phyloP scores from a whole-genome alignment of 1,140 invertebrate species.

The Drosophila varians region DNA sequence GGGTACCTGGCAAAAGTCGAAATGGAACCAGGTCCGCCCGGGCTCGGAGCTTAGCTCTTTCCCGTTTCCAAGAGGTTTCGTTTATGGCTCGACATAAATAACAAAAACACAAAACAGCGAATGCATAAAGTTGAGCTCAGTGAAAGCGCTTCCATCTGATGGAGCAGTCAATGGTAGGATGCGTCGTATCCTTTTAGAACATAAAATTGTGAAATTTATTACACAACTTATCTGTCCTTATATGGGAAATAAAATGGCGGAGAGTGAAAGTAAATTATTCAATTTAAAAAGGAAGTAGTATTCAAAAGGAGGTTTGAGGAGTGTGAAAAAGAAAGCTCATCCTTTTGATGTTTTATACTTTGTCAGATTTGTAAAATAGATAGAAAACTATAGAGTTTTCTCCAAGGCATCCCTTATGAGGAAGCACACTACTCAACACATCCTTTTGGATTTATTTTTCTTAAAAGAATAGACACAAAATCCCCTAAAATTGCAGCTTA shows the following conservation, averaged over 20 bases:
- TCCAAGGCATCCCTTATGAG: no score
- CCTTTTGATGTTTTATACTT: no score
- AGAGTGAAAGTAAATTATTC: background rate
- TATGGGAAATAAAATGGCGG: background rate
- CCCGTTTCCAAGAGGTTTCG: constrained; percentile 17
- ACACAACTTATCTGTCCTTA: background rate
- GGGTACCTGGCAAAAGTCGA: constrained; percentile 2
- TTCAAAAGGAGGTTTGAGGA: no score
- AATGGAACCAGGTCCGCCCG: constrained; percentile 7
- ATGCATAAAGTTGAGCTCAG: constrained; percentile 29
- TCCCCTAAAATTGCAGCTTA: no score
- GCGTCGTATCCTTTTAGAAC: background rate
- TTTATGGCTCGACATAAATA: constrained; percentile 42
- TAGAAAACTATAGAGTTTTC: no score
- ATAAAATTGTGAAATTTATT: constrained; percentile 3
- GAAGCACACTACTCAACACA: no score
- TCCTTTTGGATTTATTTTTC: no score
- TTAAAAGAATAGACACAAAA: no score
- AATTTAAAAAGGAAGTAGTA: background rate
- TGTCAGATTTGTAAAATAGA: no score
- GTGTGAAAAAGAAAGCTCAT: background rate
- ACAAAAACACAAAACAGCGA: constrained; percentile 14
- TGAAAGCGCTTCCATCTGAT: constrained; percentile 17
- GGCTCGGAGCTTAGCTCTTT: constrained; percentile 10
- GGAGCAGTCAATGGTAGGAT: constrained; percentile 22